Conservation (phyloP, 2,888 invertebrate species). For the Pseudococcus longispinus region DNA sequence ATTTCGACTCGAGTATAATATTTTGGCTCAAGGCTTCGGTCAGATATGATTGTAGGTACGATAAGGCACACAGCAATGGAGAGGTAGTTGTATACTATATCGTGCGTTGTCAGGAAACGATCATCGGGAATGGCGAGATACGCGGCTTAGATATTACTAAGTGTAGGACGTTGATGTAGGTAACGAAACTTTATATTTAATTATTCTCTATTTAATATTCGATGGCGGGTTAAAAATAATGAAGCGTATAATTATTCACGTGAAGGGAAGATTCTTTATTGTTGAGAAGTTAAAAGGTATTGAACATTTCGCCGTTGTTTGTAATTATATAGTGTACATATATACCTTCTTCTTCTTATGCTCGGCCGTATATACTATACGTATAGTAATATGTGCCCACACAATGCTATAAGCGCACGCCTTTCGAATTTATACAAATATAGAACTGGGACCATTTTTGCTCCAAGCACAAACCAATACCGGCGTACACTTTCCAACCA, state of each 20-base stretch:
- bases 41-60: slow-evolving; percentile 9
- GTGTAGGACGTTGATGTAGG: slow-evolving; percentile 55
- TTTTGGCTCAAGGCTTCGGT: neutral
- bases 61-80: neutral
- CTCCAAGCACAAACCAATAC: slow-evolving; percentile 41
- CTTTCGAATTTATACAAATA: slow-evolving; percentile 41
- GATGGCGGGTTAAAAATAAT: slow-evolving; percentile 53
- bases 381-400: slow-evolving; percentile 23
- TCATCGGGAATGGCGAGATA: slow-evolving; percentile 21
- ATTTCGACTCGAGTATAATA: neutral
- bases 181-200: slow-evolving; percentile 51
- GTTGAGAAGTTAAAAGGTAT: slow-evolving; percentile 42
- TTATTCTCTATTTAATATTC: slow-evolving; percentile 54
- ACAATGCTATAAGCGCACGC: slow-evolving; percentile 41
- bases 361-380: neutral
- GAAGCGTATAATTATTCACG: slow-evolving; percentile 53
- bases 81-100: neutral
- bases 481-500: slow-evolving; percentile 12
- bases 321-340: slow-evolving; percentile 25
- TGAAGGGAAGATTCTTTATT: slow-evolving; percentile 43
- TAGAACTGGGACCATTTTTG: slow-evolving; percentile 53
- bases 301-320: slow-evolving; percentile 25
- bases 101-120: slow-evolving; percentile 30
- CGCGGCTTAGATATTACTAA: neutral
- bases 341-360: neutral